Evolutionary conservation across 2,888 invertebrate genomes (phyloP), one percentile per base, ranked within the genome.

Genomic region (Caradrina clavipalpis): DNA sequence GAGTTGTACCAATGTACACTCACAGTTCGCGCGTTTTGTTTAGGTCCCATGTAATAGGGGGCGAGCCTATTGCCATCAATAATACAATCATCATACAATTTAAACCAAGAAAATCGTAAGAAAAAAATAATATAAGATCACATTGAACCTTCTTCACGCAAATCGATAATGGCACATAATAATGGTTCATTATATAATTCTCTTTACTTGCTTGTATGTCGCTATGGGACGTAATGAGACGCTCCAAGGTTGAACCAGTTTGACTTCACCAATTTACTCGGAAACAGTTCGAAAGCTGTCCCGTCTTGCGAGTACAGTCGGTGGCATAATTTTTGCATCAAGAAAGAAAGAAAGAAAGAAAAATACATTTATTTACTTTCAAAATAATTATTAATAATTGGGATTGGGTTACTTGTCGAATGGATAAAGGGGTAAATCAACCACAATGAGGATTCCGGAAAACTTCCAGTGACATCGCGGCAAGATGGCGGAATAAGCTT

Each of bases 221-320:
- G 49, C 51, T 58, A 54, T 63, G 68, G 60, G 61, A 76, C 58
- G 62, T 82, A 79, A 83, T 73, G 61, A 81, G 67, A 21, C 57
- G 60, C 66, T 54, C 62, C 69, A 69, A 69, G 76, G 63, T 55
- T 79, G 75, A 63, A 81, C 79, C 63, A 66, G 83, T 82, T 83
- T 79, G 62, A 73, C 75, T 69, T 69, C 65, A 72, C 64, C 76
- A 76, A 82, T 88, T 84, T 85, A 84, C 84, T 84, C 49, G 81
- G 84, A 87, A 86, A 82, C 82, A 64, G 76, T 80, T 84, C 75
- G 88, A 87, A 88, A 88, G 87, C 77, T 82, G 87, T 54, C 73
- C 84, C 26, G 81, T 73, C 62, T 68, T 68, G 68, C 83, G 45
- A 55, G 88, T 89, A 87, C 82, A 82, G 78, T 83, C 78, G 57